Evolutionary conservation across 92 coral and sea anemone species (phyloP), one percentile per base, ranked within the genome.

Genomic region (Palythoa grandis): DNA sequence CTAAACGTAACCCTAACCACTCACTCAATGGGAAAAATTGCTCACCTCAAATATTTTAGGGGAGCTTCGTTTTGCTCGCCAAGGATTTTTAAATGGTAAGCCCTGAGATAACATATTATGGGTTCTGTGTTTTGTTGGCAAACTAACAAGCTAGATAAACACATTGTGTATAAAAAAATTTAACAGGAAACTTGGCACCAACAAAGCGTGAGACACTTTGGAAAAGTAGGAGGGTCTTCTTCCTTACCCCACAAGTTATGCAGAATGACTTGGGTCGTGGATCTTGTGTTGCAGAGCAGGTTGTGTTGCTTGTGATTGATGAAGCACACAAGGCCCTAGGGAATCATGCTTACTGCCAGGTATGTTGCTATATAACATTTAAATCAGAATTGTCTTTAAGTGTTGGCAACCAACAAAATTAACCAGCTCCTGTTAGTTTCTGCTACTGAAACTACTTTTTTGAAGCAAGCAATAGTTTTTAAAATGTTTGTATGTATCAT

Each of bases 311-410:
- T 84, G 98, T 96, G 82, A 89, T 95, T 75, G 98, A 96, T 74
- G 98, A 96, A 71, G 98, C 98, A 24, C 98, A 96, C 79, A 96
- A 96, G 75, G 98, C 98, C 15, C 95, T 96, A n/a, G 98, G 98
- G 43, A 96, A 96, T 66, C 95, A 96, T 82, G 93, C 98, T 14
- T 96, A 96, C 87, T 94, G 98, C 65, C 98, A 96, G 95, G 98
- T 95, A 92, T 19, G 22, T 35, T 47, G 16, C 15, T 1, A 23
- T 2, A 5, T 0, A 0, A 1, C 17, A 43, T 23, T 52, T 4
- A 52, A 9, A 9, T 4, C 11, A 37, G 11, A 8, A 23, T 17
- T 2, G 24, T 3, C 15, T 3, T 7, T 7, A 29, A 39, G 5
- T 75, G 29, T 75, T 35, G 15, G 6, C 20, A 14, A 4, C 20